Percentiles rank a stretch among this genome's conserved stretches.
Conservation (phyloP, 2,797 vertebrate genomes). For the Chiloscyllium punctatum region DNA sequence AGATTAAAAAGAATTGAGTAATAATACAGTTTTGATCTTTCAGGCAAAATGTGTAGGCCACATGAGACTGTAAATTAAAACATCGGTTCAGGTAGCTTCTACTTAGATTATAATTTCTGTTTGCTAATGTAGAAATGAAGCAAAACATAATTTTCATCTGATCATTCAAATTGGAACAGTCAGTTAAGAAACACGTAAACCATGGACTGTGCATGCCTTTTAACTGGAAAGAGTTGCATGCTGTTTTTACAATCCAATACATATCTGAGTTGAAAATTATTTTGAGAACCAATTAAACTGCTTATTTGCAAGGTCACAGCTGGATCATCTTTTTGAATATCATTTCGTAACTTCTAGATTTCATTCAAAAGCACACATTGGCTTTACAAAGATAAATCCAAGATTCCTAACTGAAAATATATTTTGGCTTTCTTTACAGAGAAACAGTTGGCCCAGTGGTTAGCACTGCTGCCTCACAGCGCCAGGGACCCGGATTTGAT, state of each 20-base stretch:
- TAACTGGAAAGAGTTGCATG: neutral
- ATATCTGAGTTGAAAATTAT: neutral
- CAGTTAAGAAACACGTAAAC: neutral
- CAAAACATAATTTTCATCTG: neutral
- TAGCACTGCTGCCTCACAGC: too few species aligned
- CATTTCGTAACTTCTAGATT: neutral
- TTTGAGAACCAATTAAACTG: constrained; percentile 20
- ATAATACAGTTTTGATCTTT: neutral
- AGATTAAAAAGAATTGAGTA: neutral
- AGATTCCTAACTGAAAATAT: neutral
- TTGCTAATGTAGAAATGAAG: neutral
- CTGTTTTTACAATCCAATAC: neutral
- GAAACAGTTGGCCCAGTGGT: neutral
- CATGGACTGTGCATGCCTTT: neutral
- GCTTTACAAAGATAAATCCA: neutral
- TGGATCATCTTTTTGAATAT: neutral
- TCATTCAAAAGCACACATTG: neutral
- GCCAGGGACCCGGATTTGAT: too few species aligned
- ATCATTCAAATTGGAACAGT: neutral
- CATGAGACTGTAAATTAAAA: neutral
- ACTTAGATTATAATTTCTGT: neutral
- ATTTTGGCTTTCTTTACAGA: neutral
- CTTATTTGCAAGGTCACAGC: constrained; percentile 1
- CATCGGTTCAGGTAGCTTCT: neutral
- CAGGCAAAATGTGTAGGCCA: neutral